These are phyloP conservation scores for Acanthisitta chloris DNA, from an alignment of 2,113 vertebrate genomes.

Conservation along the genomic window DNA sequence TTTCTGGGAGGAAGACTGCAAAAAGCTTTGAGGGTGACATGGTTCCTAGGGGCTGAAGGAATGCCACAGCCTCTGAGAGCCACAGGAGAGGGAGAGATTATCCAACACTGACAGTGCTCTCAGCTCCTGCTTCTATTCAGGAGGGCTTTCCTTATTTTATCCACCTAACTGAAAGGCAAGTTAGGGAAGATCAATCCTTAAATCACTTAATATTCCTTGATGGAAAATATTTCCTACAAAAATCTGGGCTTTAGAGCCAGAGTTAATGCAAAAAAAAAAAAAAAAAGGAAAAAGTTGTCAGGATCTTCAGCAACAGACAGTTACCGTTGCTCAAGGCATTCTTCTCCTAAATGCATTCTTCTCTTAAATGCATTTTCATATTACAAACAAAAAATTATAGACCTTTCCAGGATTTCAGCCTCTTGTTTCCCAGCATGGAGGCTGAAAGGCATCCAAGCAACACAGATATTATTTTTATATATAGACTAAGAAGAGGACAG, in stretches of 20 bases:
- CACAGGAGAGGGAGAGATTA: not conserved
- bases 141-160: not conserved
- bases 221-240: not conserved
- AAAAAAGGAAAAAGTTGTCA: not conserved
- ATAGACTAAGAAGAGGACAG: not conserved
- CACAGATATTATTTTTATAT: not conserved
- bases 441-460: not conserved
- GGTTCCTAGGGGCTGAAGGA: not conserved
- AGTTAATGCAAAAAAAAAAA: not conserved
- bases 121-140: not conserved
- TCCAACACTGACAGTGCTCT: not conserved
- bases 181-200: not conserved
- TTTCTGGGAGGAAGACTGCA: not conserved
- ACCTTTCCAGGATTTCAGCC: not conserved
- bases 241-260: not conserved
- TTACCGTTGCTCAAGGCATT: not conserved
- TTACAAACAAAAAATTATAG: not conserved
- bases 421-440: not conserved
- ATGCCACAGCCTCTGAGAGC: not conserved
- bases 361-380: not conserved
- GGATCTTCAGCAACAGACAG: not conserved
- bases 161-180: not conserved
- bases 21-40: not conserved
- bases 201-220: not conserved
- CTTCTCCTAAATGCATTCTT: not conserved